A percentile compares a stretch with the other conserved stretches of the same genome.
phyloP scores from a whole-genome alignment of 2,888 invertebrate species.

The Leucophenga maculata region DNA sequence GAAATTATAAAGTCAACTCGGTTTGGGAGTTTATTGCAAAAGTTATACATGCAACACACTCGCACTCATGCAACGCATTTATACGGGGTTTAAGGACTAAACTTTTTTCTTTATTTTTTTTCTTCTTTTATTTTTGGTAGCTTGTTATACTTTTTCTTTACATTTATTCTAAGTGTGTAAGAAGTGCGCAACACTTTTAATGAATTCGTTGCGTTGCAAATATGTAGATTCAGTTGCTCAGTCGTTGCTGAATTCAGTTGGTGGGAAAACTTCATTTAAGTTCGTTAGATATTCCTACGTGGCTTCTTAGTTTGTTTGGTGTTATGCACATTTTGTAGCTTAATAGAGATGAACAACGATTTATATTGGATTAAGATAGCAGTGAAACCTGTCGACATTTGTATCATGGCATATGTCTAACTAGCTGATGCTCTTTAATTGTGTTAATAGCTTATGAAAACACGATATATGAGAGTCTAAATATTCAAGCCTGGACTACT shows the following conservation, averaged over 20 bases:
- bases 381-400: too few species aligned
- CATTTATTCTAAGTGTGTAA: background rate
- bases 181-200: conserved; percentile 15
- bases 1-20: background rate
- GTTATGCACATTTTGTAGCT: background rate
- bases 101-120: background rate
- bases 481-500: too few species aligned
- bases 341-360: conserved; percentile 6
- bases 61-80: background rate
- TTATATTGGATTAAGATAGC: background rate
- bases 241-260: background rate
- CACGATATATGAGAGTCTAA: too few species aligned
- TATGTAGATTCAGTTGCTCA: background rate
- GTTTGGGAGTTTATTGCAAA: too few species aligned
- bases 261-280: conserved; percentile 52
- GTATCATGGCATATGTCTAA: too few species aligned
- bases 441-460: too few species aligned
- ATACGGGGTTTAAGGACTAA: background rate
- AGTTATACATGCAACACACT: background rate
- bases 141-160: background rate
- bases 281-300: conserved; percentile 52
- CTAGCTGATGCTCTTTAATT: too few species aligned
- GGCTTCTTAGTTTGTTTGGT: background rate
- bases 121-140: background rate
- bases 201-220: conserved; percentile 3